Base-by-base conservation (phyloP, 2,888 invertebrate species). In the Lochmaea capreae region DNA sequence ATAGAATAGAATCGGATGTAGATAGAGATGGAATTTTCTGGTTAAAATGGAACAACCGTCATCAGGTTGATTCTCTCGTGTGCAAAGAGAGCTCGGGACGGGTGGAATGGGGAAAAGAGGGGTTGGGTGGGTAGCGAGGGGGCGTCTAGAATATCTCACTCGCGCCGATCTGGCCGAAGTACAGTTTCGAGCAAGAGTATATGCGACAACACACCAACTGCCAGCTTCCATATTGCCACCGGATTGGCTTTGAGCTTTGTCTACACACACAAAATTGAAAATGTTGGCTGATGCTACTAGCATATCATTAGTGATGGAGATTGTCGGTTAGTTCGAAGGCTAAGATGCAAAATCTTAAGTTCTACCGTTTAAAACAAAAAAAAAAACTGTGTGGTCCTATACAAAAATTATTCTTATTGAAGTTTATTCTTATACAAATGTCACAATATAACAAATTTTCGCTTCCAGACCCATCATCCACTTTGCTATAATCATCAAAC, bases 251-350 rank as follows among this genome's bases (percentile, higher is more conserved):
- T 82, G 65, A 65, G 67, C 65, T 71, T 74, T 71, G 43, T 82
- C 80, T 84, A 1, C 3, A 84, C 81, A 82, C 83, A 82, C 82
- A 79, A 79, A 81, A 81, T 83, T 84, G 82, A 84, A 85, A 85
- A 84, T 83, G 83, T 85, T 78, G 83, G 80, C 83, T 42, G 16
- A 62, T 16, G 39, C 42, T 39, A 42, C 9, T 43, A 3, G 14
- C n/a, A 62, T 42, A 62, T 43, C 39, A 62, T 62, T 62, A 62
- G 42, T 62, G 2, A 9, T 6, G 62, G 43, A 43, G 43, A 62
- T n/a, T 61, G 39, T 33, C 6, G 3, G 5, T 14, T 6, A 18
- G 18, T 54, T 9, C 52, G 33, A 33, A 26, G 26, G 26, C 26
- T 26, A 26, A 26, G 26, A 26, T 26, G 26, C 26, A 26, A 26